A percentile compares a stretch with the other conserved stretches of the same genome.
phyloP scores from a whole-genome alignment of 2,888 invertebrate genomes.

The Chrysolina oricalcia region DNA sequence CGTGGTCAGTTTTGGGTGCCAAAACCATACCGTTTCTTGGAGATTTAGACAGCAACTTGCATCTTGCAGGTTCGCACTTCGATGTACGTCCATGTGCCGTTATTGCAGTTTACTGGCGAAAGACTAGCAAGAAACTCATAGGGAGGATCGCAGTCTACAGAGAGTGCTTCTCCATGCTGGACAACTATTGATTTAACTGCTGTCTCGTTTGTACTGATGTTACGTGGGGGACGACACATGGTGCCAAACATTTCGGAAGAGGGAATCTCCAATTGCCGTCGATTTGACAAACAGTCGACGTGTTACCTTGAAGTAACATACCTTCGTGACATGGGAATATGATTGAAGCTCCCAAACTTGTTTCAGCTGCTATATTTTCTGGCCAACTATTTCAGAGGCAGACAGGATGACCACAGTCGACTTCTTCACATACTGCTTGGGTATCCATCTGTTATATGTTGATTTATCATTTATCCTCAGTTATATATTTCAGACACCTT shows the following conservation, averaged over 20 bases:
- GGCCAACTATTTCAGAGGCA: slow-evolving; percentile 96
- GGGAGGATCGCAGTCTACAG: no score
- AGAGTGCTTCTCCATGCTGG: slow-evolving; percentile 81
- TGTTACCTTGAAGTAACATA: no score
- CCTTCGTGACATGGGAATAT: slow-evolving; percentile 95
- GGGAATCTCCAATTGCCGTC: no score
- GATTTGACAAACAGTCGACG: no score
- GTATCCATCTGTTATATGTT: no score
- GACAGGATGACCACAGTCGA: slow-evolving; percentile 96
- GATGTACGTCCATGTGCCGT: slow-evolving; percentile 98
- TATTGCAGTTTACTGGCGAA: slow-evolving; percentile 88
- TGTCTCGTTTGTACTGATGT: slow-evolving; percentile 76
- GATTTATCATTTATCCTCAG: no score
- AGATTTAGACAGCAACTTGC: slow-evolving; percentile 71
- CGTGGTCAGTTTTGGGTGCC: slow-evolving; percentile 97
- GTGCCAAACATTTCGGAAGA: no score
- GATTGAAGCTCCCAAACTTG: slow-evolving; percentile 92
- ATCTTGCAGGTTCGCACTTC: slow-evolving; percentile 82
- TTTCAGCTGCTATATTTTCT: slow-evolving; percentile 91
- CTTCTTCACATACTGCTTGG: slow-evolving; percentile 95
- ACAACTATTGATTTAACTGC: slow-evolving; percentile 75
- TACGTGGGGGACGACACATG: slow-evolving; percentile 94
- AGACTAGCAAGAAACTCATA: slow-evolving; percentile 88
- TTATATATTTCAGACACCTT: no score
- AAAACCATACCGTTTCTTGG: slow-evolving; percentile 97